Percentiles rank a stretch among this genome's conserved stretches.
phyloP scores from a whole-genome alignment of 2,113 vertebrate species.

The Rattus norvegicus region GRCr8 NC_086020.1:68069501-68070000 shows the following conservation, averaged over 20 bases:
- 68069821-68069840: background rate
- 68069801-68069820: background rate
- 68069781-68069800: constrained; percentile 20
- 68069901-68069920: background rate
- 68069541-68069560: background rate
- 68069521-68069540: background rate
- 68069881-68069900: constrained; percentile 49
- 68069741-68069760: background rate
- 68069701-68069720: background rate
- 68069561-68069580: background rate
- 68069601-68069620: background rate
- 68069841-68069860: constrained; percentile 30
- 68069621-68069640: background rate
- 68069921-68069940: constrained; percentile 16
- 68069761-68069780: background rate
- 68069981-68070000: constrained; percentile 97
- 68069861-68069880: background rate
- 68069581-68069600: background rate
- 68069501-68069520: background rate
- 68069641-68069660: background rate
- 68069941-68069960: background rate
- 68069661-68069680: background rate
- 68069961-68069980: constrained; percentile 95
- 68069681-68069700: background rate
- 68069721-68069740: background rate